Percentiles rank a stretch among this genome's conserved stretches.
Evolutionary conservation across 2,888 invertebrate species (phyloP).

Genomic region (Drosophila anomalata): DNA sequence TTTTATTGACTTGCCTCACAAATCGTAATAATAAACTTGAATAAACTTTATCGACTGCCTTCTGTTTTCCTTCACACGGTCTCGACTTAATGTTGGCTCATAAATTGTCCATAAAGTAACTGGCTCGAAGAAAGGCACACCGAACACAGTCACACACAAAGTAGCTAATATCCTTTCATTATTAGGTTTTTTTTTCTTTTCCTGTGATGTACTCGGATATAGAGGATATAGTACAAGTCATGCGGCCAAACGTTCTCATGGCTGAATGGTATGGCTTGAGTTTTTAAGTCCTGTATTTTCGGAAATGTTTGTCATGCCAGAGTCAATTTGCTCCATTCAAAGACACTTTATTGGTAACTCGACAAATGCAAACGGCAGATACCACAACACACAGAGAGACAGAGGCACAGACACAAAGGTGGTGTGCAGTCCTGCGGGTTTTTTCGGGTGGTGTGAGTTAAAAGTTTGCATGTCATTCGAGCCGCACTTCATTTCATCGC

Average conservation of each 20-base stretch:
- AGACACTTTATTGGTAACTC: conserved; percentile 75
- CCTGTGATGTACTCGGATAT: neutral
- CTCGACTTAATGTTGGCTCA: conserved; percentile 41
- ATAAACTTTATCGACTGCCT: conserved; percentile 13
- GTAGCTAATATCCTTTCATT: neutral
- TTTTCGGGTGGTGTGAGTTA: conserved; percentile 22
- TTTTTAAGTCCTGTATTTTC: conserved; percentile 4
- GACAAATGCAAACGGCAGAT: conserved; percentile 67
- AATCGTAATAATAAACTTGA: conserved; percentile 22
- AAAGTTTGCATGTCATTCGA: conserved; percentile 78
- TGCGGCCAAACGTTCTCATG: conserved; percentile 63
- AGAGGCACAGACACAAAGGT: conserved; percentile 12
- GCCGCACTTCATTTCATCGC: conserved; percentile 62
- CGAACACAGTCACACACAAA: conserved; percentile 6
- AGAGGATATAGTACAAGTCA: conserved; percentile 59
- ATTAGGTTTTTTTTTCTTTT: conserved; percentile 10
- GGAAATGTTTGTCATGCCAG: conserved; percentile 74
- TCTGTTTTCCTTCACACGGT: conserved; percentile 21
- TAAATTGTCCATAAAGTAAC: conserved; percentile 42
- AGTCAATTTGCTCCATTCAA: conserved; percentile 76
- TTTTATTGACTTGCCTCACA: conserved; percentile 9
- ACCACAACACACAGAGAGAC: neutral
- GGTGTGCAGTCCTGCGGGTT: conserved; percentile 23
- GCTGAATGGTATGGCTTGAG: conserved; percentile 25
- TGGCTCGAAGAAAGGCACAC: conserved; percentile 16